These are phyloP conservation scores for Dipodomys ordii DNA, from an alignment of 2,113 vertebrate genomes.

Conservation along the genomic window DNA sequence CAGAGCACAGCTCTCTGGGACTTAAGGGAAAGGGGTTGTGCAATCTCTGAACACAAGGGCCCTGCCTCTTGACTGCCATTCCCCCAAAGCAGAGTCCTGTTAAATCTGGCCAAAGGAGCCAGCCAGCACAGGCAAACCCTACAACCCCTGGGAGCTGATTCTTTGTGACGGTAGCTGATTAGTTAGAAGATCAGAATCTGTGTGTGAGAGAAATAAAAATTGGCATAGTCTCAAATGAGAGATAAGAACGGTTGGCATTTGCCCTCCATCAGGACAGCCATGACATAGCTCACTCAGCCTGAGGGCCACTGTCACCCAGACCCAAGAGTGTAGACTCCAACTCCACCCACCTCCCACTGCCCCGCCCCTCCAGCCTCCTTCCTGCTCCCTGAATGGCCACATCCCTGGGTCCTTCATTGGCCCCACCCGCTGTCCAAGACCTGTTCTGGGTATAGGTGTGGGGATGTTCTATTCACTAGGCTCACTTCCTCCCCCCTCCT, in stretches of 20 bases:
- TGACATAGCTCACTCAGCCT: too few species aligned
- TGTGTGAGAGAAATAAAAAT: accelerated
- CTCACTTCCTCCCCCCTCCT: background rate
- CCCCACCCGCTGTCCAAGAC: background rate
- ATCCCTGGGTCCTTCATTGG: too few species aligned
- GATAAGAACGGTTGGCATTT: background rate
- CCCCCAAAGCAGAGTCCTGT: background rate
- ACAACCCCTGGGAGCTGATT: background rate
- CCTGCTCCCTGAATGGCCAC: background rate
- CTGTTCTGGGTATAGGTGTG: accelerated
- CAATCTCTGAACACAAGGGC: background rate
- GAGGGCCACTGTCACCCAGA: too few species aligned
- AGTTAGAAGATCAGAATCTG: background rate
- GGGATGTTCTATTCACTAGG: accelerated
- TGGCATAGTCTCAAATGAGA: background rate
- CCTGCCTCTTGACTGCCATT: background rate
- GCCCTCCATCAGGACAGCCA: accelerated
- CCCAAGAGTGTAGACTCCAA: too few species aligned
- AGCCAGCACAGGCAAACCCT: background rate
- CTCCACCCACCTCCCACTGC: accelerated
- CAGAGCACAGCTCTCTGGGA: accelerated
- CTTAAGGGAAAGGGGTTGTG: background rate
- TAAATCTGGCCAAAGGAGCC: background rate
- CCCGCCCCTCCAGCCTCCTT: background rate
- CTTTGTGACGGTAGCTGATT: background rate